A percentile compares a stretch with the other conserved stretches of the same genome.
Conservation (phyloP, 2,888 invertebrate species). For the Oxystoma pomonae region DNA sequence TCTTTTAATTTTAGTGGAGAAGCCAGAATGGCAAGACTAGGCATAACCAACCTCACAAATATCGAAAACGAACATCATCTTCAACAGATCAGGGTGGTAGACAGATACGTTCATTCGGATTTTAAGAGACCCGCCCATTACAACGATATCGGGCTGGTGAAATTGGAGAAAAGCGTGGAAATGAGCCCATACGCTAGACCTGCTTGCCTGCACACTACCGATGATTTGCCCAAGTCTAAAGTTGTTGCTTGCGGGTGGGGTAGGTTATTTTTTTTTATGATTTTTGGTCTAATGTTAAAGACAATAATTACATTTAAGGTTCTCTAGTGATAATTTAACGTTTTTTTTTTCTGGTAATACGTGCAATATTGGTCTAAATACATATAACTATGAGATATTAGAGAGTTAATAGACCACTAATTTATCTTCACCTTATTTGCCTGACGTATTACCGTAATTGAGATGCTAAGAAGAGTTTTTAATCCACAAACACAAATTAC, state of each 20-base stretch:
- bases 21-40: background rate
- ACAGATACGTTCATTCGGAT: conserved; percentile 38
- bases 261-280: conserved; percentile 6
- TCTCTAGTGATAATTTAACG: too few relatives aligned
- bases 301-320: too few relatives aligned
- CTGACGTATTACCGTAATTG: too few relatives aligned
- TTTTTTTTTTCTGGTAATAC: too few relatives aligned
- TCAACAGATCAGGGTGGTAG: background rate
- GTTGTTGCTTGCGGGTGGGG: conserved; percentile 52
- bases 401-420: too few relatives aligned
- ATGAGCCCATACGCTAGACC: conserved; percentile 48
- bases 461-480: too few relatives aligned
- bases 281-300: too few relatives aligned
- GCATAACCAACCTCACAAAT: background rate
- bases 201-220: conserved; percentile 44
- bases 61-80: background rate
- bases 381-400: too few relatives aligned
- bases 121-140: conserved; percentile 45
- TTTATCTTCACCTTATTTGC: too few relatives aligned
- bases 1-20: background rate
- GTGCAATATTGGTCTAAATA: too few relatives aligned
- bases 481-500: too few relatives aligned
- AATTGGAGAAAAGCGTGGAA: conserved; percentile 39
- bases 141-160: conserved; percentile 52
- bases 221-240: conserved; percentile 23